Percentiles rank a stretch among this genome's conserved stretches.
These are phyloP conservation scores for Macrosteles quadrilineatus DNA, from an alignment of 1,140 invertebrate genomes.

Conservation along the genomic window DNA sequence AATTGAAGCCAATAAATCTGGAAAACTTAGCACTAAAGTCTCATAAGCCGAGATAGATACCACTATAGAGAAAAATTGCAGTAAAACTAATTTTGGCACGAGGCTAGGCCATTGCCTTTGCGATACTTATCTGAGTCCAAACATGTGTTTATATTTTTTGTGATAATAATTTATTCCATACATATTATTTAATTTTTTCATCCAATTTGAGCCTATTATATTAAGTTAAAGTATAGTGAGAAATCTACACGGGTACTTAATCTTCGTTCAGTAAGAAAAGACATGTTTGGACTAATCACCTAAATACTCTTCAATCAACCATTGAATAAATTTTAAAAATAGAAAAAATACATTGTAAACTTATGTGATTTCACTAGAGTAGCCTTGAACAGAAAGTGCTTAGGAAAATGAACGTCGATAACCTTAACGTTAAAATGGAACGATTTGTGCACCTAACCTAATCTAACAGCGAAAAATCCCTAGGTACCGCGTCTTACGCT, in stretches of 20 bases:
- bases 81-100: neutral
- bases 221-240: neutral
- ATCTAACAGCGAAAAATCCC: neutral
- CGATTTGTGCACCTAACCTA: neutral
- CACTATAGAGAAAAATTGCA: neutral
- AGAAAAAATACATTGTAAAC: no score
- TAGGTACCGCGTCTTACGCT: neutral
- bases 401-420: neutral
- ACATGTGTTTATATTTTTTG: neutral
- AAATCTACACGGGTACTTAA: no score
- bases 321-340: no score
- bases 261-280: no score
- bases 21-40: constrained; percentile 3
- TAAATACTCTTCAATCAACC: no score
- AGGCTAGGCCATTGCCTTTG: neutral
- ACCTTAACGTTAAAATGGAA: neutral
- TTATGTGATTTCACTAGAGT: neutral
- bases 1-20: constrained; percentile 21
- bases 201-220: neutral
- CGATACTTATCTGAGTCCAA: neutral
- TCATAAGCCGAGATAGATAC: neutral
- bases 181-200: no score
- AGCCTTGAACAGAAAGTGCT: neutral
- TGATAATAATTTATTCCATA: no score
- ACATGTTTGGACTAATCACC: no score